Percentiles rank a stretch among this genome's conserved stretches.
These are phyloP conservation scores for Tupaia chinensis DNA, from an alignment of 2,113 vertebrate species.

Conservation along the genomic window DNA sequence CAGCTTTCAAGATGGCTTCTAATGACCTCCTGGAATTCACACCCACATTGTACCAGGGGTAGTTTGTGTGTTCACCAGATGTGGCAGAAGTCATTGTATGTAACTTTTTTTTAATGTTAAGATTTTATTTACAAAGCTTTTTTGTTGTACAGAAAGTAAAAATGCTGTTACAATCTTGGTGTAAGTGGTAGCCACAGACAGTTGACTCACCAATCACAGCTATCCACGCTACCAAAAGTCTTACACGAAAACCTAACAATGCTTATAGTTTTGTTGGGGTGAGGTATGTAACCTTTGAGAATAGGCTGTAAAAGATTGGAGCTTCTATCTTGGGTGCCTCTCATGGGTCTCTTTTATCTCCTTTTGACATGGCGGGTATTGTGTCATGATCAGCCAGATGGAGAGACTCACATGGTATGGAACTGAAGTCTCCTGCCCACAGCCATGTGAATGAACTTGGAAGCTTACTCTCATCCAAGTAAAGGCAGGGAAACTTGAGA, in stretches of 20 bases:
- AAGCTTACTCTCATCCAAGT: background rate
- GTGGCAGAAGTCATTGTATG: background rate
- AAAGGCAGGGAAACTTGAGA: background rate
- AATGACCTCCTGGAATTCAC: background rate
- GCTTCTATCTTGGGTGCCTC: background rate
- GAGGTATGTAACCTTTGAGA: background rate
- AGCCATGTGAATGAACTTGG: background rate
- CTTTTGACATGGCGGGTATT: background rate
- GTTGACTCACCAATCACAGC: no score
- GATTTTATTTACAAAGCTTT: no score
- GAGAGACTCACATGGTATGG: background rate
- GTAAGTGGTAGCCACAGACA: no score
- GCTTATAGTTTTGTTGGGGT: no score
- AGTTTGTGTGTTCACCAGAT: background rate
- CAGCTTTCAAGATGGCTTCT: background rate
- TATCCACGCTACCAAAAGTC: no score
- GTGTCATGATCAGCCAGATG: background rate
- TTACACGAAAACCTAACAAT: no score
- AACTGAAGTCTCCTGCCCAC: background rate
- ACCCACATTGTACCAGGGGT: background rate
- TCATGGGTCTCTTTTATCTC: background rate
- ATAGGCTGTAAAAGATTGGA: background rate
- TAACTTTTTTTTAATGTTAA: background rate
- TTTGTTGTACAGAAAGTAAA: no score
- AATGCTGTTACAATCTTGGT: no score